phyloP scores from a whole-genome alignment of 2,113 vertebrate species.

The Drymodes brunneopygia region DNA sequence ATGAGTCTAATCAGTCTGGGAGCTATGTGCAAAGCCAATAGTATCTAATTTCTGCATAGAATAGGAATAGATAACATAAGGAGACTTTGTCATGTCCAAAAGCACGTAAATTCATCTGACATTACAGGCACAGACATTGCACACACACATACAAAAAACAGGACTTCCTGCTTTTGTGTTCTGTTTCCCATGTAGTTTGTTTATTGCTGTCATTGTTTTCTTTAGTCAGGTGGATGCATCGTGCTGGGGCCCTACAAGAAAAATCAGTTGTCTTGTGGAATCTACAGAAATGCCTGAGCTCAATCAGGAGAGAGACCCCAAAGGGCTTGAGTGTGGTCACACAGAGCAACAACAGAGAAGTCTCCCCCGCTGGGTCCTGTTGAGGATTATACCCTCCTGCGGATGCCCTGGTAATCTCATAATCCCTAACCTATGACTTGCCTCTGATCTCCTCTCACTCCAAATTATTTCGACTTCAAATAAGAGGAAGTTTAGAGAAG shows the following conservation, averaged over 20 bases:
- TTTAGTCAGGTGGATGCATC: background rate
- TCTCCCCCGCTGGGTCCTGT: background rate
- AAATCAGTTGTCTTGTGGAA: background rate
- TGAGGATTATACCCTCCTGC: background rate
- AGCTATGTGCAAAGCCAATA: background rate
- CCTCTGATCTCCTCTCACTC: constrained; percentile 40
- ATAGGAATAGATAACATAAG: background rate
- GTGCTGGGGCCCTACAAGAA: background rate
- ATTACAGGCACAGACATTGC: background rate
- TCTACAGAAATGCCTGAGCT: background rate
- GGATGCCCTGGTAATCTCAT: background rate
- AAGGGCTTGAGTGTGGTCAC: background rate
- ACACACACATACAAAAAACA: background rate
- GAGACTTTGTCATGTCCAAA: background rate
- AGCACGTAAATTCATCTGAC: background rate
- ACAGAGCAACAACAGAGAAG: background rate
- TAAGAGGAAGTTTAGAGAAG: constrained; percentile 29
- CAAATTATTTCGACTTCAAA: constrained; percentile 24
- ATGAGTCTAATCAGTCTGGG: background rate
- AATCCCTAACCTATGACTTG: constrained; percentile 34
- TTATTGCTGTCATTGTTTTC: background rate
- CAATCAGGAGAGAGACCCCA: background rate
- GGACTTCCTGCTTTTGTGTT: background rate
- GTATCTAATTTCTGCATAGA: background rate
- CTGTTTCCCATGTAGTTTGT: background rate